These are phyloP conservation scores for Paramisgurnus dabryanus DNA, from an alignment of 2,113 vertebrate species.

Conservation along the genomic window DNA sequence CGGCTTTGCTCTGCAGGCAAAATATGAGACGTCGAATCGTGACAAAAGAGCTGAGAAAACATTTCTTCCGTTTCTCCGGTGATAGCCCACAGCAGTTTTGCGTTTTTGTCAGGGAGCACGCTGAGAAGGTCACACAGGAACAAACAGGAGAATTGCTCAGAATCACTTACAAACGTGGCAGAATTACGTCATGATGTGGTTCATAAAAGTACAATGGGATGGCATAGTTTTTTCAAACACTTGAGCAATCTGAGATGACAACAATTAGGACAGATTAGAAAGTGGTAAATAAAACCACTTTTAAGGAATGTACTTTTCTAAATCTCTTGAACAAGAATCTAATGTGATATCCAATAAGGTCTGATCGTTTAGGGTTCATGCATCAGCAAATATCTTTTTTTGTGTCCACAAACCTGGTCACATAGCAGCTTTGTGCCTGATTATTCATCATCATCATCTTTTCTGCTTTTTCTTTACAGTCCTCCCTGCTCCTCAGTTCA, in stretches of 20 bases:
- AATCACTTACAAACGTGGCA: constrained; percentile 18
- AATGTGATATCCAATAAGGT: too few relatives aligned
- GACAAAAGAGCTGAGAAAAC: constrained; percentile 13
- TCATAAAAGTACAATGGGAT: background rate
- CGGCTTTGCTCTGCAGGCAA: constrained; percentile 49
- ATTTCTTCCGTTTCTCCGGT: constrained; percentile 1
- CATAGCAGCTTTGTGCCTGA: too few relatives aligned
- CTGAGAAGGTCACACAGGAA: constrained; percentile 28
- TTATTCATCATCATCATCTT: background rate
- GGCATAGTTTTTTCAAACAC: background rate
- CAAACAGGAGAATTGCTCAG: background rate
- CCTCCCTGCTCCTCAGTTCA: constrained; percentile 77
- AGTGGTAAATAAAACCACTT: background rate
- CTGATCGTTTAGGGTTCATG: too few relatives aligned
- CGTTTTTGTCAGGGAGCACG: background rate
- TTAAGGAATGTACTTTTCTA: too few relatives aligned
- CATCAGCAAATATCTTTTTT: background rate
- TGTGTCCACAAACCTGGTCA: background rate
- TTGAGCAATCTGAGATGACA: constrained; percentile 10
- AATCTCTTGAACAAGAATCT: too few relatives aligned
- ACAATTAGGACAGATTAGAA: background rate
- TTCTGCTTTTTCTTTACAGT: constrained; percentile 66
- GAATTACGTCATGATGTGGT: constrained; percentile 5
- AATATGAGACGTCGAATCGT: constrained; percentile 55
- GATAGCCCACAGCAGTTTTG: constrained; percentile 1